Evolutionary conservation across 2,797 vertebrate species (phyloP), one percentile per base, ranked within the genome.

Genomic region (Lophotriccus pileatus): DNA sequence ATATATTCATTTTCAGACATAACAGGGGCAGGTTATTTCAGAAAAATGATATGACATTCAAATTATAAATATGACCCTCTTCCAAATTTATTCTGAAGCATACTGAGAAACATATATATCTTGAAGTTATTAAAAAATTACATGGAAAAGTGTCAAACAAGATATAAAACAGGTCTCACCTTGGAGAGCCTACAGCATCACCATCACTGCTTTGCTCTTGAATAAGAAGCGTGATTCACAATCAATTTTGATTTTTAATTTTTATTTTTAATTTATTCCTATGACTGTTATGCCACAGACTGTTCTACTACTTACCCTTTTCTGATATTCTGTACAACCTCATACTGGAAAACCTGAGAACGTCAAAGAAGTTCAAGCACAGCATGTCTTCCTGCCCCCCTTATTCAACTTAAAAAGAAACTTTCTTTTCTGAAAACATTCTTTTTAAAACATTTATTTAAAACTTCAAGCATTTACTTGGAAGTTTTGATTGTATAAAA

Each of bases 331-430:
- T 67, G 17, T 55, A 53, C 23, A 81, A 60, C 6, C 8, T 82
- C 28, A 47, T 39, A 80, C 2, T 20, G 15, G 14, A 87, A 64
- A 87, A 60, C 7, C 12, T 30, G 3, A 66, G 25, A 49, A 87
- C 0, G 0, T 12, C 27, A 4, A 83, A 73, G 13, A 12, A 76
- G 19, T 72, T 85, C 20, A 67, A 60, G 18, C 11, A 41, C 15
- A 74, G 30, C 15, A 66, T 10, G 9, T 28, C 12, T 27, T 39
- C 4, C 5, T 8, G 12, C 2, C 10, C 4, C 14, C 17, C 1
- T 46, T 16, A 39, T 22, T 19, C 19, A 72, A 56, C 7, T n/a
- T 32, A 6, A 28, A 69, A 59, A 74, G 60, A 5, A 2, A 52
- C 14, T 58, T 70, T 62, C 13, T 63, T 85, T 64, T 22, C 4